Conservation (phyloP, 2,888 invertebrate species). For the Lobophora halterata region DNA sequence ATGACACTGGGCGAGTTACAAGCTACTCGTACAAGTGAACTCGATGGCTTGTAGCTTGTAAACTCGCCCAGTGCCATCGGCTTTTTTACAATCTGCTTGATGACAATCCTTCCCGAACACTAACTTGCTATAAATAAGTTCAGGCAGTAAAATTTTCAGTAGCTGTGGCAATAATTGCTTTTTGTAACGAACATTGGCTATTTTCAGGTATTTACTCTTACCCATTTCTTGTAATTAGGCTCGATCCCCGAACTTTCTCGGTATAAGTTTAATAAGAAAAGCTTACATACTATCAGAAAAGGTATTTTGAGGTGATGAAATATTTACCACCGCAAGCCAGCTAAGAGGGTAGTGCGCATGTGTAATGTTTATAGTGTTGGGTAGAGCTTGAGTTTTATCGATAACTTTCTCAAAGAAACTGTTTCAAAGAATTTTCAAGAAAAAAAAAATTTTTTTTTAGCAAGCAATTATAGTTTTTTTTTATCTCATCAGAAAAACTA, state of each 20-base stretch:
- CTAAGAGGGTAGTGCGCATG: conserved; percentile 55
- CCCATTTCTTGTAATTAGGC: conserved; percentile 17
- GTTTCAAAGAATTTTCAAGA: too few species aligned
- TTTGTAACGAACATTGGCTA: neutral
- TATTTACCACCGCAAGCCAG: conserved; percentile 52
- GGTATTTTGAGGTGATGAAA: conserved; percentile 42
- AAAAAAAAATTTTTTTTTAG: too few species aligned
- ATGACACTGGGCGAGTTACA: too few species aligned
- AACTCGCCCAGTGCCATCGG: too few species aligned
- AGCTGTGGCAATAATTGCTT: conserved; percentile 1
- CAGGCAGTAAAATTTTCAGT: too few species aligned
- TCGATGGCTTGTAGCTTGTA: too few species aligned
- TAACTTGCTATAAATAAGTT: too few species aligned
- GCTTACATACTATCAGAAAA: conserved; percentile 16
- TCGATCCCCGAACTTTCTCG: conserved; percentile 11
- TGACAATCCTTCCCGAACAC: too few species aligned
- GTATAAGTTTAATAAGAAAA: conserved; percentile 17
- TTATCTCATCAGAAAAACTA: too few species aligned
- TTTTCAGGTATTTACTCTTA: neutral
- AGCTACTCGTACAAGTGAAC: too few species aligned
- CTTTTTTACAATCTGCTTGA: too few species aligned
- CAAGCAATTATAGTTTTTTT: too few species aligned
- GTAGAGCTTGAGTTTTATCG: conserved; percentile 14
- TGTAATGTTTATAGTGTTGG: conserved; percentile 50
- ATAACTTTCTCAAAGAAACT: conserved; percentile 10